Base-by-base conservation (phyloP, 2,113 vertebrate species). In the Malaclemys terrapin region DNA sequence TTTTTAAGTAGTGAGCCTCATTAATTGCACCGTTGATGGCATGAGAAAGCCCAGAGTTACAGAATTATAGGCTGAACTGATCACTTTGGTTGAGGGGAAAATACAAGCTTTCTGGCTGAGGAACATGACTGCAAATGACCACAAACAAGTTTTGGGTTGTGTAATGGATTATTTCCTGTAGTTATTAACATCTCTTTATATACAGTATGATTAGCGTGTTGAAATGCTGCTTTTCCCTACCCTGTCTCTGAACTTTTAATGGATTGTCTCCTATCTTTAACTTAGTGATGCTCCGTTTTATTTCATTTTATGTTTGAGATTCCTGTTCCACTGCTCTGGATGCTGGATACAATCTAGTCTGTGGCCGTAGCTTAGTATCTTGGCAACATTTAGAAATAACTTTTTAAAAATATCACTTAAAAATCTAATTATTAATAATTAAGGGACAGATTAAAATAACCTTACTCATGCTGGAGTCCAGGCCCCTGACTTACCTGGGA, bases 1-100 rank as follows among this genome's bases (percentile, higher is more conserved):
- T 80, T 92, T 95, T 53, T 91, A 87, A 95, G 89, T 1, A 20
- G 62, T 82, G 82, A 57, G 92, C 59, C 72, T 50, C 45, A 83
- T 75, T 93, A 85, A 84, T 87, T 47, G 45, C 1, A 2, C 91
- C 85, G 69, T 59, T 22, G 10, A 86, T 12, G 13, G 80, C 24
- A 4, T 38, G 79, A 88, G 22, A 54, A 80, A 82, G 87, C 31
- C 9, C 56, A 8, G 82, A 89, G 49, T 47, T 25, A 91, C 82
- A 31, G 42, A 25, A 50, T 78, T 88, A 90, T 49, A 14, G 79
- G 25, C 54, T 2, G 90, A 94, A 45, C 20, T 38, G n/a, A 72
- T 20, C 65, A 3, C 65, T 38, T 72, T 72, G 35, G 17, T 72
- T 38, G n/a, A 38, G n/a, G 35, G 35, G 9, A 19, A 72, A 72